phyloP scores from a whole-genome alignment of 2,888 invertebrate species.

The Odontomyia ornata region DNA sequence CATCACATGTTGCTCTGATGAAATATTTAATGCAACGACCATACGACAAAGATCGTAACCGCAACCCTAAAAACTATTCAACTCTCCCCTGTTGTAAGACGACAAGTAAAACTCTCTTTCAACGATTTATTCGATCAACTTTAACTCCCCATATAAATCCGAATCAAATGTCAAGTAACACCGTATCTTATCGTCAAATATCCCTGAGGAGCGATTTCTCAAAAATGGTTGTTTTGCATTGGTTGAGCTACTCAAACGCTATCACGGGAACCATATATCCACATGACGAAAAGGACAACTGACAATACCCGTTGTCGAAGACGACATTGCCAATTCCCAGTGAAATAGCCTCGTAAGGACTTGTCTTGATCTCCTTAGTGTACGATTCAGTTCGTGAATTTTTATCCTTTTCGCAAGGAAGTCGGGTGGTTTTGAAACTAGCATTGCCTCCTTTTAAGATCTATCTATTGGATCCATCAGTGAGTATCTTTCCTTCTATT shows the following conservation, averaged over 20 bases:
- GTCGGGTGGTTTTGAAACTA: background rate
- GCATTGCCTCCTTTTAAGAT: too few species aligned
- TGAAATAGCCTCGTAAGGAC: conserved; percentile 32
- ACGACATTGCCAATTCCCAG: conserved; percentile 43
- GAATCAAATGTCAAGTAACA: conserved; percentile 44
- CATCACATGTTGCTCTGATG: too few species aligned
- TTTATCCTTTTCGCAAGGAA: background rate
- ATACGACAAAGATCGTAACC: too few species aligned
- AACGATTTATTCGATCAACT: conserved; percentile 43
- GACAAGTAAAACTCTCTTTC: too few species aligned
- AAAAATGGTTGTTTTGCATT: conserved; percentile 48
- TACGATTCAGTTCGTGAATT: background rate
- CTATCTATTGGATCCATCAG: background rate
- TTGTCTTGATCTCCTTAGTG: background rate
- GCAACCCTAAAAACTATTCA: too few species aligned
- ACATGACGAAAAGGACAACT: conserved; percentile 21
- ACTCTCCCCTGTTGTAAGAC: too few species aligned
- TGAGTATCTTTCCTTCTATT: background rate
- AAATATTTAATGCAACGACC: too few species aligned
- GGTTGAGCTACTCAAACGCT: conserved; percentile 33
- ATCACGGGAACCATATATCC: conserved; percentile 44
- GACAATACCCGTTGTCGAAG: conserved; percentile 6
- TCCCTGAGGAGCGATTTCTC: conserved; percentile 48
- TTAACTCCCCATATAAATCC: conserved; percentile 36
- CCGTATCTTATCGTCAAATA: conserved; percentile 29